Evolutionary conservation across 2,888 invertebrate genomes (phyloP).

Genomic region (Dryobotodes eremita): DNA sequence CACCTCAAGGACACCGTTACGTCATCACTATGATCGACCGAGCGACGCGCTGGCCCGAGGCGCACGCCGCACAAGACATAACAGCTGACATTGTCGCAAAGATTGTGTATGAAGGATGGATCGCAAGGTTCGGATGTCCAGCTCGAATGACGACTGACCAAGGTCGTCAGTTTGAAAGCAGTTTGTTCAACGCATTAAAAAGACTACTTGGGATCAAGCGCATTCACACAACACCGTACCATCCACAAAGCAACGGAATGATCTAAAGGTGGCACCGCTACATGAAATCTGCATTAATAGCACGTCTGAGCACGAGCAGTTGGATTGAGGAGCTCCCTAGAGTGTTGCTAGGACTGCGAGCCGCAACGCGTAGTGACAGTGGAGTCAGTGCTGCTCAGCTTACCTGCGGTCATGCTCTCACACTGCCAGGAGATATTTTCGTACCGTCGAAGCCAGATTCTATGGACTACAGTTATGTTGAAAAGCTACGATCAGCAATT

Average conservation of each 20-base stretch:
- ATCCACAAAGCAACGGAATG: conserved; percentile 31
- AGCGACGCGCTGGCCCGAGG: conserved; percentile 32
- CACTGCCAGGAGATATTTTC: not conserved
- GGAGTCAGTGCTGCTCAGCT: conserved; percentile 40
- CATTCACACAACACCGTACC: conserved; percentile 26
- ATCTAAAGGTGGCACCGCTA: conserved; percentile 39
- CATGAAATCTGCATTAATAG: conserved; percentile 22
- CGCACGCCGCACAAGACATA: conserved; percentile 1
- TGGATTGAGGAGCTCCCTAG: conserved; percentile 43
- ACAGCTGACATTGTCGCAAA: conserved; percentile 17
- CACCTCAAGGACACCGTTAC: conserved; percentile 18
- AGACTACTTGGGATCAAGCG: conserved; percentile 13
- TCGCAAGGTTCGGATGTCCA: conserved; percentile 33
- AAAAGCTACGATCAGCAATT: not conserved
- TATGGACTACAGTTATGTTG: not conserved
- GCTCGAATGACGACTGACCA: conserved; percentile 19
- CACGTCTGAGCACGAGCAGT: not conserved
- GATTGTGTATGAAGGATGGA: conserved; percentile 21
- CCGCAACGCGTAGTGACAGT: conserved; percentile 8
- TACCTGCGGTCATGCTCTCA: conserved; percentile 13
- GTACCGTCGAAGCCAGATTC: not conserved
- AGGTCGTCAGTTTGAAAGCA: not conserved
- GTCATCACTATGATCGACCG: conserved; percentile 33
- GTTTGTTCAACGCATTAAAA: not conserved
- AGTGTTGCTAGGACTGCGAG: conserved; percentile 3